These are phyloP conservation scores for Reinhardtius hippoglossoides DNA, from an alignment of 2,113 vertebrate genomes.

Conservation along the genomic window DNA sequence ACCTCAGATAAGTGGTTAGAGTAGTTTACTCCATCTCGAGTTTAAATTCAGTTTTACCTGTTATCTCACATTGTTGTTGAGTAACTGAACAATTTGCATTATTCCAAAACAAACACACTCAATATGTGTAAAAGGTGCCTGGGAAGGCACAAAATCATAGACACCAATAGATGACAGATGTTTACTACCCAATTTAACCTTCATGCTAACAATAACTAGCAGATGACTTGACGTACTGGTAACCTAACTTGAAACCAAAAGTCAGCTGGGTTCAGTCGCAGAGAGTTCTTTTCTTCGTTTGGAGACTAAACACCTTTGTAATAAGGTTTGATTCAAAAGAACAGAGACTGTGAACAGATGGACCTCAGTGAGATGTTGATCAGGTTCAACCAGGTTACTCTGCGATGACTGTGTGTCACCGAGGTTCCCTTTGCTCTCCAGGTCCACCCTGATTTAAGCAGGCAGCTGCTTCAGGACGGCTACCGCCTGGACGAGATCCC, in stretches of 20 bases:
- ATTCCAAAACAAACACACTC: too few species aligned
- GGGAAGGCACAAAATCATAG: background rate
- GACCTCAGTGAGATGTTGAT: background rate
- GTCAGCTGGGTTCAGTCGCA: background rate
- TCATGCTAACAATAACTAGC: background rate
- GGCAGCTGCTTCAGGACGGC: conserved; percentile 93
- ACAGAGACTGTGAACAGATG: background rate
- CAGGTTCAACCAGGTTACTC: background rate
- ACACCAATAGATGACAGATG: too few species aligned
- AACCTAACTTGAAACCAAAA: background rate
- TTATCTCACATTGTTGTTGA: background rate
- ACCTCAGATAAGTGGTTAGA: background rate
- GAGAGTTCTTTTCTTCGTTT: too few species aligned
- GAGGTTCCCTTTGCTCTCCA: conserved; percentile 66
- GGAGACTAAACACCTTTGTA: too few species aligned
- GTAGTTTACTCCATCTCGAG: background rate
- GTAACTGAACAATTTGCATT: background rate
- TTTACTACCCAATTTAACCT: too few species aligned
- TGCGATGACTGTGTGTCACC: background rate
- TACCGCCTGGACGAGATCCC: conserved; percentile 97
- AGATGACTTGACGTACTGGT: background rate
- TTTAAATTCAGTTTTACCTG: background rate
- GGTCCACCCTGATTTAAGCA: conserved; percentile 94
- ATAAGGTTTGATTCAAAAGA: background rate
- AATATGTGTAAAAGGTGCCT: background rate